Base-by-base conservation (phyloP, 1,140 invertebrate species). In the Apocrypta bakeri region DNA sequence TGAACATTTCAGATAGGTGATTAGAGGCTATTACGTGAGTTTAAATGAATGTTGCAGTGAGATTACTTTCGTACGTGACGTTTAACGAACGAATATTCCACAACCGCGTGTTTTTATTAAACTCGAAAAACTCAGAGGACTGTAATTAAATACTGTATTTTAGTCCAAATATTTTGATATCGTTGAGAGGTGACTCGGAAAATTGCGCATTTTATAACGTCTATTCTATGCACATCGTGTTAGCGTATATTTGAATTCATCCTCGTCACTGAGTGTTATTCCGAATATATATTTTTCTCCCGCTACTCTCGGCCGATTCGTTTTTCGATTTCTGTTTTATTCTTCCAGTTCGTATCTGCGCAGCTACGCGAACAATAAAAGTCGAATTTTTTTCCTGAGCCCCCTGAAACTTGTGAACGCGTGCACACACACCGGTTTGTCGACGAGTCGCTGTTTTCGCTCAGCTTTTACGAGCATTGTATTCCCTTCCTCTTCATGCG, bases 401-500 rank as follows among this genome's bases (percentile, higher is more conserved):
- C 25, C 24, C 2, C 24, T 1, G 1, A 7, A 48, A 56, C 31
- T 40, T 56, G 42, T 48, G 17, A 72, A 63, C 63, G 68, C 31
- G 61, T 29, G 31, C 78, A 79, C 31, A 61, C 40, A 27, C 77
- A 69, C 69, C 0, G 25, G 7, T 71, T 72, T 25, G 42, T 14
- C 17, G 56, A 61, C n/a, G 33, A 9, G 48, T 72, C 25, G 78
- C 33, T 17, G 42, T 48, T 17, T 1, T 79, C 42, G 48, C 0
- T 33, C 24, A 42, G 40, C 33, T 71, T 79, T 79, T 61, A 3
- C 25, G 25, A 56, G 64, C 66, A 79, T 79, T 56, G 42, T 79
- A 33, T 68, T 31, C 56, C 61, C n/a, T 31, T 42, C 14, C 42
- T 14, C 42, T 29, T 37, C 48, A 56, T 33, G 14, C 75, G 29